Conservation (phyloP, 2,797 vertebrate genomes). For the Ambastaia sidthimunki region DNA sequence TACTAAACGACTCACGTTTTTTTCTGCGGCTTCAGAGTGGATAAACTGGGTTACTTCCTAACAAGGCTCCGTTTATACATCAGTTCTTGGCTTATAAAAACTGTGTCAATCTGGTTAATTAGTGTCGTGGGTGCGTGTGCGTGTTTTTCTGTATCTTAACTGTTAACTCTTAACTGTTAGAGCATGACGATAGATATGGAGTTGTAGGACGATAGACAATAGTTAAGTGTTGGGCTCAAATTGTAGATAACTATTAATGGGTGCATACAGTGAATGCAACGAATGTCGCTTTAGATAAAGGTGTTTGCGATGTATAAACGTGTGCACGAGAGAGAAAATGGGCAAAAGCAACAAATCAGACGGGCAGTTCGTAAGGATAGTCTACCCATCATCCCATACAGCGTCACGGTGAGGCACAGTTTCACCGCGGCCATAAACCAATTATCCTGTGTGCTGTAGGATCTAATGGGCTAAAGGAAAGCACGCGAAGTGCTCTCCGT, state of each 20-base stretch:
- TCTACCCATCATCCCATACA: slow-evolving; percentile 10
- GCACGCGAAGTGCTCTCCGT: slow-evolving; percentile 23
- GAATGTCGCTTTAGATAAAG: neutral
- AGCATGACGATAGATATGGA: no score
- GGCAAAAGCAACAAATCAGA: neutral
- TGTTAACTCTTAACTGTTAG: no score
- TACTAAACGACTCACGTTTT: slow-evolving; percentile 33
- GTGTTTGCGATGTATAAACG: neutral
- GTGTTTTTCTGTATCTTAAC: no score
- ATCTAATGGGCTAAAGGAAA: slow-evolving; percentile 38
- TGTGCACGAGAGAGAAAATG: neutral
- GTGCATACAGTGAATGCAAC: neutral
- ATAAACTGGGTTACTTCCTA: slow-evolving; percentile 40
- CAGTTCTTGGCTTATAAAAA: slow-evolving; percentile 27
- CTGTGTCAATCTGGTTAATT: slow-evolving; percentile 42
- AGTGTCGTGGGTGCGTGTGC: neutral
- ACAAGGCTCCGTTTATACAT: slow-evolving; percentile 17
- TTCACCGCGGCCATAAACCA: slow-evolving; percentile 44
- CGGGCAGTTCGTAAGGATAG: neutral
- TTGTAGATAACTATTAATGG: neutral
- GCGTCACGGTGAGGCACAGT: slow-evolving; percentile 13
- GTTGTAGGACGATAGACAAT: neutral
- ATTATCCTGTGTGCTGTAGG: slow-evolving; percentile 39
- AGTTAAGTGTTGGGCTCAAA: neutral
- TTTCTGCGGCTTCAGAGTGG: slow-evolving; percentile 15